phyloP scores from a whole-genome alignment of 2,797 vertebrate species.

The Toxotes lorentzi region DNA sequence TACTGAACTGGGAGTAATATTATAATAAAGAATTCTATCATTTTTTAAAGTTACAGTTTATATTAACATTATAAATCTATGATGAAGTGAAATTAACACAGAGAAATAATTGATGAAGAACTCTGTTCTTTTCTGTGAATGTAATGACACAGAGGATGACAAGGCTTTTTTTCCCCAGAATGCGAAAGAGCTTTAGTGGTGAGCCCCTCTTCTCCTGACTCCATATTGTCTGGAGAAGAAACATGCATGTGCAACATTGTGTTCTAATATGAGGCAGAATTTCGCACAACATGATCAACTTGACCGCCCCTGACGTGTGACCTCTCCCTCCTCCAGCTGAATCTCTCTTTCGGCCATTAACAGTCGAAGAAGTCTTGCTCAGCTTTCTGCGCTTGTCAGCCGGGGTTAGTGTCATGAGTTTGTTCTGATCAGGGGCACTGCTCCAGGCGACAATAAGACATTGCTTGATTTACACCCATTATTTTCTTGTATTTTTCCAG shows the following conservation, averaged over 20 bases:
- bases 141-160: neutral
- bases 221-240: conserved; percentile 5
- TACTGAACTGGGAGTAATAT: conserved; percentile 6
- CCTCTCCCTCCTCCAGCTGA: conserved; percentile 58
- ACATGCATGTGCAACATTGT: neutral
- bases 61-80: conserved; percentile 15
- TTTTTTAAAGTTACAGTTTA: conserved; percentile 11
- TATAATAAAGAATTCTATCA: neutral
- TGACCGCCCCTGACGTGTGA: conserved; percentile 61
- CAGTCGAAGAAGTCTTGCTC: conserved; percentile 59
- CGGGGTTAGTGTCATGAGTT: conserved; percentile 75
- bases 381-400: conserved; percentile 70
- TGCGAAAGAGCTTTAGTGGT: neutral
- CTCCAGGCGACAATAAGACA: conserved; percentile 75
- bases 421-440: conserved; percentile 65
- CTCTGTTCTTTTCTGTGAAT: neutral
- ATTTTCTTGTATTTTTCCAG: conserved; percentile 63
- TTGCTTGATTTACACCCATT: conserved; percentile 70
- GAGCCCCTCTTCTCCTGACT: neutral
- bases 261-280: conserved; percentile 14
- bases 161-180: neutral
- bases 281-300: conserved; percentile 42
- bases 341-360: conserved; percentile 45
- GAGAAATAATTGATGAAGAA: neutral
- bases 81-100: conserved; percentile 5